Evolutionary conservation across 2,113 vertebrate genomes (phyloP), one percentile per base, ranked within the genome.

Genomic region (Dromiciops gliroides): DNA sequence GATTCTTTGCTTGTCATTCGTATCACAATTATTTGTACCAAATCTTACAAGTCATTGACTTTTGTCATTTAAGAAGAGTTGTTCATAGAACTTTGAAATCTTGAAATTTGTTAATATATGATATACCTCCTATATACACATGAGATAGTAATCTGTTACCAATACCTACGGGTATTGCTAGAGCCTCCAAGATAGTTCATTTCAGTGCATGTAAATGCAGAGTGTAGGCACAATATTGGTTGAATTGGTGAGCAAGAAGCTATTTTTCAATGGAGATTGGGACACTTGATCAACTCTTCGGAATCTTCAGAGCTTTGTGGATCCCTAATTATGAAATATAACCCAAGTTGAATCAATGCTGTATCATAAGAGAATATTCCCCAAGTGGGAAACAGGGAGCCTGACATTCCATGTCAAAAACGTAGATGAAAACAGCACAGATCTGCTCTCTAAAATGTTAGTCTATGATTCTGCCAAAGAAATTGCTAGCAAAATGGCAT

Each of bases 221-320:
- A 99, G 99, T n/a, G n/a, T n/a, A n/a, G n/a, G n/a, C n/a, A n/a
- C n/a, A 89, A 99, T 99, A 98, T 99, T 99, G 98, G 99, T 99
- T 8, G 99, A 99, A 95, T 98, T 99, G 50, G 99, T 99, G 51
- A 99, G 99, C 8, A 99, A 99, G 98, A 99, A 99, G 95, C 99
- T 99, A 0, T 99, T 99, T 94, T 99, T 99, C 97, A 99, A 99
- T 0, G 99, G 99, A 24, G 99, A 99, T 97, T 99, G 99, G 0
- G 99, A 99, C 98, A 99, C n/a, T 99, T 16, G 99, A 99, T 97
- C 99, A 99, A 94, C 99, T 99, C 50, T 99, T 99, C 98, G 99
- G 99, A 96, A 99, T 99, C 97, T 99, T 99, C 98, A 99, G 99
- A 98, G 99, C 99, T 95, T 98, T 99, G 91, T 99, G 99, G 52